Percentiles rank a stretch among this genome's conserved stretches.
Evolutionary conservation across 2,113 vertebrate genomes (phyloP).

Genomic region (Dicaeum eximium): DNA sequence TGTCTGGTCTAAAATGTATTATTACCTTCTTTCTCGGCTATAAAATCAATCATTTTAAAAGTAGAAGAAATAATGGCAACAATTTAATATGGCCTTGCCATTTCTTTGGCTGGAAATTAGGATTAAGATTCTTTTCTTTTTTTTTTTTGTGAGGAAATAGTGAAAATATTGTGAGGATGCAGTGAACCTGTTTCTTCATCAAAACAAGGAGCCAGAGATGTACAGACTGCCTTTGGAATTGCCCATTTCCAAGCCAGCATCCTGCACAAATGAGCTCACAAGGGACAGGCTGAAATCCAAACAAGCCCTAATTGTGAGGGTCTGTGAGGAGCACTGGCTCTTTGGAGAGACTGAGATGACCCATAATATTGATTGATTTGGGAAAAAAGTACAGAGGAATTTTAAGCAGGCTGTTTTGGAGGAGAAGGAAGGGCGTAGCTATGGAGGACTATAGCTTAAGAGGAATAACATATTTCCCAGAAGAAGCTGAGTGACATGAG

Average conservation of each 20-base stretch:
- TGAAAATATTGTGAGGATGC: not conserved
- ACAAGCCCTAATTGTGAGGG: not conserved
- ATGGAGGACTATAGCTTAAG: not conserved
- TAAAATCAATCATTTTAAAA: not conserved
- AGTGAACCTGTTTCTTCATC: not conserved
- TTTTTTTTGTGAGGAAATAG: not conserved
- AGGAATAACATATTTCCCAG: not conserved
- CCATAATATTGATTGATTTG: not conserved
- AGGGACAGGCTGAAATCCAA: conserved; percentile 2
- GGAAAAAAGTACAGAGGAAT: not conserved
- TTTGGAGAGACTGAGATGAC: not conserved
- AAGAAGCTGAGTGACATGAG: not conserved
- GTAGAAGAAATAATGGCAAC: not conserved
- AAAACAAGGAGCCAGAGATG: not conserved
- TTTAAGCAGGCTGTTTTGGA: not conserved
- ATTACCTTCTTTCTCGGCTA: not conserved
- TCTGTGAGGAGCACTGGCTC: not conserved
- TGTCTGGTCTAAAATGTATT: not conserved
- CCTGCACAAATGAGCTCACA: conserved; percentile 34
- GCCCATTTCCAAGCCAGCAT: not conserved
- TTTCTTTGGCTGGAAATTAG: not conserved
- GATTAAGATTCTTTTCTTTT: not conserved
- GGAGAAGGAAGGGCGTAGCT: not conserved
- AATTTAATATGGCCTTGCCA: not conserved
- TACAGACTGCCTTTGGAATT: not conserved